A percentile compares a stretch with the other conserved stretches of the same genome.
Conservation (phyloP, 2,797 vertebrate species). For the Cyprinella venusta region DNA sequence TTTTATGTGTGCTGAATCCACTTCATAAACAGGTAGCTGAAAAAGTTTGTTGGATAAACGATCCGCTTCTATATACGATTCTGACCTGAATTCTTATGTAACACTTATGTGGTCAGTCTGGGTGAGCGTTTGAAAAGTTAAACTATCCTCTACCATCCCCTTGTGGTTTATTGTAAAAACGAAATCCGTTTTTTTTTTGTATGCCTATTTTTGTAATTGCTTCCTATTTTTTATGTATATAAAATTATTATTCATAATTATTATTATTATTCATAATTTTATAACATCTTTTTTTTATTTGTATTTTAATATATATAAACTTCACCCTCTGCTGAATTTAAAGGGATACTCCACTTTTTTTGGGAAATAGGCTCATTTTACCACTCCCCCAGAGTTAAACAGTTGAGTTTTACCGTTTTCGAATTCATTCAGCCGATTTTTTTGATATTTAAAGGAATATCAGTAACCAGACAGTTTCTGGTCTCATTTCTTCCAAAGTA, state of each 20-base stretch:
- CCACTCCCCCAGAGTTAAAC: too few relatives aligned
- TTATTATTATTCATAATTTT: neutral
- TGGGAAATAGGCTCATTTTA: too few relatives aligned
- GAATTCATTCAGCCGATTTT: too few relatives aligned
- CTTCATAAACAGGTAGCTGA: neutral
- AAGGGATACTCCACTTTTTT: too few relatives aligned
- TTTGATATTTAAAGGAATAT: too few relatives aligned
- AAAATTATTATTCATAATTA: neutral
- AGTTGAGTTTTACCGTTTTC: too few relatives aligned
- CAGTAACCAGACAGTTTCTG: too few relatives aligned
- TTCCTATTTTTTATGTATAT: neutral
- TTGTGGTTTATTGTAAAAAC: conserved; percentile 50
- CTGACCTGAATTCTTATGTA: conserved; percentile 57
- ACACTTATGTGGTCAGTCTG: conserved; percentile 21
- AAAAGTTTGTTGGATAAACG: conserved; percentile 27
- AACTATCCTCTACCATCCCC: conserved; percentile 58
- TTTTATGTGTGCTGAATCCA: neutral
- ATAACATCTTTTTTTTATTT: too few relatives aligned
- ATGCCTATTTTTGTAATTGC: neutral
- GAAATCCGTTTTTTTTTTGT: too few relatives aligned
- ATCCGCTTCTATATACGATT: conserved; percentile 49
- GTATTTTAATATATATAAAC: too few relatives aligned
- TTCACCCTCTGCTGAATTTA: too few relatives aligned
- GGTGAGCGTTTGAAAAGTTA: neutral
- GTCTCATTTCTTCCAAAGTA: too few relatives aligned